Percentiles rank a stretch among this genome's conserved stretches.
Conservation (phyloP, 2,797 vertebrate species). For the Halcyon chelicuti region DNA sequence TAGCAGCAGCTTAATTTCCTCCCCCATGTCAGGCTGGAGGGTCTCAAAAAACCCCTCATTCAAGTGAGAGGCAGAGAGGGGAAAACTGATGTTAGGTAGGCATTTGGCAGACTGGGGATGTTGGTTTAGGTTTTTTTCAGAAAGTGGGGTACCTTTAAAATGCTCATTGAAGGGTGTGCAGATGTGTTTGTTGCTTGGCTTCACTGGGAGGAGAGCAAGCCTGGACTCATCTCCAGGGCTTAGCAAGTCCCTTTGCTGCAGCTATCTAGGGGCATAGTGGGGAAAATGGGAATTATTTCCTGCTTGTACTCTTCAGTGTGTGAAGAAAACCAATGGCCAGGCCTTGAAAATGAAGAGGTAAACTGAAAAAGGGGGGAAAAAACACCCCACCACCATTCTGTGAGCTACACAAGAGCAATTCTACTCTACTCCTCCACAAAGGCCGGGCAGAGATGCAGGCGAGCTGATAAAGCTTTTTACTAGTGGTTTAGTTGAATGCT, state of each 20-base stretch:
- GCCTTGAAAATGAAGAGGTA: not conserved
- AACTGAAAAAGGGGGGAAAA: accelerated
- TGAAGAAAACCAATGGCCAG: not conserved
- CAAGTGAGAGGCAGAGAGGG: not conserved
- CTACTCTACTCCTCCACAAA: not conserved
- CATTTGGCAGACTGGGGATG: not conserved
- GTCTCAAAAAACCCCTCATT: not conserved
- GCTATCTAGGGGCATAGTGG: too few relatives aligned
- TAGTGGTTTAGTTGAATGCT: not conserved
- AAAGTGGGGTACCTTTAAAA: not conserved
- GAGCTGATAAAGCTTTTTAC: not conserved
- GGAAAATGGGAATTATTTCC: not conserved
- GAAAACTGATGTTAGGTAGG: not conserved
- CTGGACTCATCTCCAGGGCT: not conserved
- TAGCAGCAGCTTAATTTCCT: not conserved
- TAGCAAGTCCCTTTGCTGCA: not conserved
- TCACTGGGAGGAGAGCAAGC: not conserved
- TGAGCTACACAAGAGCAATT: not conserved
- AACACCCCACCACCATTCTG: accelerated
- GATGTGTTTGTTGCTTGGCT: not conserved
- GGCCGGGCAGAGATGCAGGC: not conserved
- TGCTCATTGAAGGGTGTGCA: not conserved
- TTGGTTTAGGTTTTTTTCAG: not conserved
- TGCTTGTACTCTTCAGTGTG: accelerated
- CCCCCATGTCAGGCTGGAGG: accelerated